These are phyloP conservation scores for Nestor notabilis DNA, from an alignment of 2,113 vertebrate genomes.

Conservation along the genomic window DNA sequence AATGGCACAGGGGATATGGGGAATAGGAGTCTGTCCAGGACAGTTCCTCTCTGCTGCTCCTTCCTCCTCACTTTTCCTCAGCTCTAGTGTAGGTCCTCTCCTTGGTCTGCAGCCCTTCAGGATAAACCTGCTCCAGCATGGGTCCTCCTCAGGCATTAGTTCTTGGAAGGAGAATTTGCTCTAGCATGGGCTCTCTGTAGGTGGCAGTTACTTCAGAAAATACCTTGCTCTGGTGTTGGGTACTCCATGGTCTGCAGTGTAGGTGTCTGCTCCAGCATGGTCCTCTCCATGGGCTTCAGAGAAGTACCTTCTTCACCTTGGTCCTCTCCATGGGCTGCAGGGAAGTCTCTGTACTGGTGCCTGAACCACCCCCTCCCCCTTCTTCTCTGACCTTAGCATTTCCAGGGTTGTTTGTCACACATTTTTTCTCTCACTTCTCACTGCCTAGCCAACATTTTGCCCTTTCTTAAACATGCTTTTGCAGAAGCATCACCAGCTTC, in stretches of 20 bases:
- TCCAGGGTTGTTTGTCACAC: neutral
- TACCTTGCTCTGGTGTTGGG: neutral
- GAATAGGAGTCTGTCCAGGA: rapidly evolving
- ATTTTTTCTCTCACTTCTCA: neutral
- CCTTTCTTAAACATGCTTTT: neutral
- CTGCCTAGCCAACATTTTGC: neutral
- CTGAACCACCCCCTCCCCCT: neutral
- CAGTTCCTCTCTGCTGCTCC: rapidly evolving
- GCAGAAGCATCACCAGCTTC: neutral
- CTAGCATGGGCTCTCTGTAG: rapidly evolving
- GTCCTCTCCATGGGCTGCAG: neutral
- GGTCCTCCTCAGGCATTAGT: neutral
- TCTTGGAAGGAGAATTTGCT: neutral
- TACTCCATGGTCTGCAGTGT: rapidly evolving
- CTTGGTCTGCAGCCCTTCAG: neutral
- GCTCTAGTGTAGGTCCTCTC: neutral
- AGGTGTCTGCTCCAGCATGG: neutral
- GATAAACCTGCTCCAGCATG: neutral
- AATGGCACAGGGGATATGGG: rapidly evolving
- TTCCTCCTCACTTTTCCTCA: neutral
- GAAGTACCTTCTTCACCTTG: neutral
- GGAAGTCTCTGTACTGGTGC: neutral
- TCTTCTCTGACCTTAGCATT: neutral
- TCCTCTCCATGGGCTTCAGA: neutral
- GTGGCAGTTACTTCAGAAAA: neutral